Base-by-base conservation (phyloP, 2,113 vertebrate genomes). In the Artemisiospiza belli region DNA sequence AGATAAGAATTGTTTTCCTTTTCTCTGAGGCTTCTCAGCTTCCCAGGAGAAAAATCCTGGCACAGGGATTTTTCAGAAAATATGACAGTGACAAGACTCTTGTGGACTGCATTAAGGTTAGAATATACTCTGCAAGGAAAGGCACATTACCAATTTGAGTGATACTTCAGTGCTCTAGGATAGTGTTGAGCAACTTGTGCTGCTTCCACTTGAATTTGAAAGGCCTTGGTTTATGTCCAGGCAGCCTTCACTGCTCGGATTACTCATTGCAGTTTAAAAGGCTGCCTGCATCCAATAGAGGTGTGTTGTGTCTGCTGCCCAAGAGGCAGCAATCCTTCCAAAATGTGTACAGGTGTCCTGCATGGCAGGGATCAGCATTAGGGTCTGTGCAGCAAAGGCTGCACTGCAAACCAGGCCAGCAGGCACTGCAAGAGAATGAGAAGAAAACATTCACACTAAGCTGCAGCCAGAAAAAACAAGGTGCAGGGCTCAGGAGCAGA, bases 321-420 rank as follows among this genome's bases (percentile, higher is more conserved):
- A 6, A n/a, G 64, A 59, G 54, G 19, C 23, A 51, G 0, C 33
- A 28, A 20, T 11, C 10, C 37, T 61, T 24, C 46, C 28, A 18
- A 19, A 62, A 19, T 6, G 28, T 14, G 7, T 0, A 6, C 1
- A 39, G 20, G 9, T 23, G 43, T 39, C 49, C 28, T 1, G 0
- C 37, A 1, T 13, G 89, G 72, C 63, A 30, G 41, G 24, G 59
- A 6, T 5, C 2, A n/a, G 33, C 31, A 3, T 15, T 5, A 10
- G 35, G 35, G 28, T 55, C 28, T 52, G 33, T 9, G 4, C 15
- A 57, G 55, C 33, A 43, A 25, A 39, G 78, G 81, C 47, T 54
- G 66, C 72, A 19, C 49, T n/a, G 52, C 70, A 44, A 57, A 67
- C 83, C 27, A 0, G 1, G 44, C 4, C 62, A 33, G 63, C 33